These are phyloP conservation scores for Pogonus chalceus DNA, from an alignment of 1,140 invertebrate genomes.

Conservation along the genomic window DNA sequence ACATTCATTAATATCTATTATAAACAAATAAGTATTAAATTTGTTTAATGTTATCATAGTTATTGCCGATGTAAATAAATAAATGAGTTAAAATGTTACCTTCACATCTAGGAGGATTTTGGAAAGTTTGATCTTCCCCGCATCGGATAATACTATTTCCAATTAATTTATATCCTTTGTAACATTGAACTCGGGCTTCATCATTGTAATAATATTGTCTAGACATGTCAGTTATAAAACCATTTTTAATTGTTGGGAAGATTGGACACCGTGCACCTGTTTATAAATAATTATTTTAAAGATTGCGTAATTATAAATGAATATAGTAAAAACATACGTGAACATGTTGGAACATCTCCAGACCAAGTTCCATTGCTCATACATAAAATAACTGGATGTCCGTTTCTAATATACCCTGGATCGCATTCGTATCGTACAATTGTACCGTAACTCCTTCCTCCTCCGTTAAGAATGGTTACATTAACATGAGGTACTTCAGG, in stretches of 20 bases:
- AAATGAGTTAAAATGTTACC: slow-evolving; percentile 33
- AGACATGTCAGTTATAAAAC: slow-evolving; percentile 67
- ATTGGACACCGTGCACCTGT: slow-evolving; percentile 66
- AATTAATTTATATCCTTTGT: slow-evolving; percentile 74
- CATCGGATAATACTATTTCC: slow-evolving; percentile 84
- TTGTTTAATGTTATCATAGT: slow-evolving; percentile 4
- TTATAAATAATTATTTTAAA: slow-evolving; percentile 5
- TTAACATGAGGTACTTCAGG: slow-evolving; percentile 81
- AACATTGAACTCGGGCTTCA: slow-evolving; percentile 86
- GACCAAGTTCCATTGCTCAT: slow-evolving; percentile 97
- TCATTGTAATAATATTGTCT: slow-evolving; percentile 78
- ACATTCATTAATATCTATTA: slow-evolving; percentile 83
- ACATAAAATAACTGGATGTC: slow-evolving; percentile 84
- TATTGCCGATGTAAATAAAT: slow-evolving; percentile 10
- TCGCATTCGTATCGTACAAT: slow-evolving; percentile 92
- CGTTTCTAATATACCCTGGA: slow-evolving; percentile 79
- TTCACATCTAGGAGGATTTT: slow-evolving; percentile 76
- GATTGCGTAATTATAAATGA: not conserved
- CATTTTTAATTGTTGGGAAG: slow-evolving; percentile 75
- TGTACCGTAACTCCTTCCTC: slow-evolving; percentile 88
- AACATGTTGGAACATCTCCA: slow-evolving; percentile 77
- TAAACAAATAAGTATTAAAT: slow-evolving; percentile 14
- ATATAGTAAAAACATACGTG: slow-evolving; percentile 45
- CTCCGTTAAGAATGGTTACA: slow-evolving; percentile 81
- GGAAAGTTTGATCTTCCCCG: slow-evolving; percentile 74